These are phyloP conservation scores for Drosophila nikananu DNA, from an alignment of 1,140 invertebrate species.

Conservation along the genomic window DNA sequence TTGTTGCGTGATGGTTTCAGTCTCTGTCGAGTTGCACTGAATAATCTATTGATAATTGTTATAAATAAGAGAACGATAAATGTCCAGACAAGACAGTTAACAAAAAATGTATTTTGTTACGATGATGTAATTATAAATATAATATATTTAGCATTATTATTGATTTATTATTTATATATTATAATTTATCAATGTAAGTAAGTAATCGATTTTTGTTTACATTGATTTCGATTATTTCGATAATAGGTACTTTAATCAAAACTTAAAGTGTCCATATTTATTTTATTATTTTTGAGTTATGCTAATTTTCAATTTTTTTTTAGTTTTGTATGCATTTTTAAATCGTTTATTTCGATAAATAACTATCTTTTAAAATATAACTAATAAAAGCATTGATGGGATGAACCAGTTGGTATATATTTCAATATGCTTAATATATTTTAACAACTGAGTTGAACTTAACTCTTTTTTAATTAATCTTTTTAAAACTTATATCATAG, in stretches of 20 bases:
- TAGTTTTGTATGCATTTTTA: neutral
- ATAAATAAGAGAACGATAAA: constrained; percentile 5
- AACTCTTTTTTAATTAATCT: neutral
- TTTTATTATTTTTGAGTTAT: neutral
- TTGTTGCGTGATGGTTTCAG: neutral
- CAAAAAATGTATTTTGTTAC: neutral
- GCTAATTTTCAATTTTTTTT: neutral
- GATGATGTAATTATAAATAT: too few relatives aligned
- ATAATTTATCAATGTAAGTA: too few relatives aligned
- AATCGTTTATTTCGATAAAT: neutral
- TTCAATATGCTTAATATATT: too few relatives aligned
- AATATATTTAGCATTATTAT: too few relatives aligned
- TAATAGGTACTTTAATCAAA: too few relatives aligned
- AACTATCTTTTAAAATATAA: too few relatives aligned
- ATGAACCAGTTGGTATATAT: too few relatives aligned
- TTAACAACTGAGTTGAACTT: neutral
- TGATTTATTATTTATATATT: too few relatives aligned
- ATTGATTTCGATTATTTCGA: too few relatives aligned
- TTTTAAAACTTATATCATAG: neutral
- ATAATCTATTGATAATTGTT: constrained; percentile 31
- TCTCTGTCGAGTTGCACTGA: constrained; percentile 8
- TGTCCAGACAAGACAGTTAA: neutral
- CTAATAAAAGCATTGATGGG: too few relatives aligned
- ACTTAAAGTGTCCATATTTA: neutral
- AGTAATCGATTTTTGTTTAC: too few relatives aligned